Conservation (phyloP, 1,140 invertebrate genomes). For the Platyscapa corneri region DNA sequence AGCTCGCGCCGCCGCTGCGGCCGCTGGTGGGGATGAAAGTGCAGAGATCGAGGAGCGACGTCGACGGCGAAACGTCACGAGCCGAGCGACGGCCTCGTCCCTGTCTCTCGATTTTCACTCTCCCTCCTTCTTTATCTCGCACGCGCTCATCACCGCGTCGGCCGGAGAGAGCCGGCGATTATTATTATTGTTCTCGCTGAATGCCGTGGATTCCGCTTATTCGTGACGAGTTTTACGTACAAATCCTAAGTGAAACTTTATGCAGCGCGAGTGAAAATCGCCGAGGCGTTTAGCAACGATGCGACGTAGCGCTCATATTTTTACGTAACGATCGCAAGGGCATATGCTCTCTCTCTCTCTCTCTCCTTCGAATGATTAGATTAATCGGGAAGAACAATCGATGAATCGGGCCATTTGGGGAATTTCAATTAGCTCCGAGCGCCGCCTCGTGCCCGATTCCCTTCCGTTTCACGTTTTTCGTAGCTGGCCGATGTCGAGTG, state of each 20-base stretch:
- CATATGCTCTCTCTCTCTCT: no score
- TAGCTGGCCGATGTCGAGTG: no score
- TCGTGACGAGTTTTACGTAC: not conserved
- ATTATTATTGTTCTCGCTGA: not conserved
- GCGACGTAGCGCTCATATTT: no score
- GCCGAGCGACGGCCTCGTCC: constrained; percentile 55
- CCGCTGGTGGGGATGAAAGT: constrained; percentile 6
- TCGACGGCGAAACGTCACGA: constrained; percentile 37
- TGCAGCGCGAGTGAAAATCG: no score
- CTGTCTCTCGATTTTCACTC: constrained; percentile 20
- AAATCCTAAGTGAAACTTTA: not conserved
- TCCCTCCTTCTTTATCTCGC: not conserved
- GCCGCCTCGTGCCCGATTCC: no score
- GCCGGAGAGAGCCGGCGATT: not conserved
- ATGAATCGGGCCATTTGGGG: no score
- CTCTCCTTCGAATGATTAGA: no score
- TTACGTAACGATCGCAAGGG: no score
- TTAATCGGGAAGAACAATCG: no score
- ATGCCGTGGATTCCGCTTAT: not conserved
- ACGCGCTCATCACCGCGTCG: not conserved
- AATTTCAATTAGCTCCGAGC: no score
- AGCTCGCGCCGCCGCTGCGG: not conserved
- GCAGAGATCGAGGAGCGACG: not conserved
- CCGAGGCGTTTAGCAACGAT: no score
- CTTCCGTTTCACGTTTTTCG: no score